These are phyloP conservation scores for Nephrotoma appendiculata DNA, from an alignment of 2,888 invertebrate species.

Conservation along the genomic window DNA sequence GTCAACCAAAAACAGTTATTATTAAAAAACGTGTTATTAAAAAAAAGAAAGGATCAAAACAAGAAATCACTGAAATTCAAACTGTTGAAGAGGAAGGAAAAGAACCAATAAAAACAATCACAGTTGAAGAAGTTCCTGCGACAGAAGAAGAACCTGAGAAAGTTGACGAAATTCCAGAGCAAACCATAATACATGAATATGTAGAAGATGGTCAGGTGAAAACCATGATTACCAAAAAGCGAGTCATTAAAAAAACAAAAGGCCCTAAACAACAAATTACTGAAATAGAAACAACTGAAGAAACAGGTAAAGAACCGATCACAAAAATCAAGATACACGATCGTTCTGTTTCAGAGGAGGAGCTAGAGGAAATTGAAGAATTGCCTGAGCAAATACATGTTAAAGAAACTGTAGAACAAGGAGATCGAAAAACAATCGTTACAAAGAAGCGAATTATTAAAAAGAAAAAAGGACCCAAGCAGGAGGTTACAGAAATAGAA, in stretches of 20 bases:
- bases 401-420: slow-evolving; percentile 11
- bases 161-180: slow-evolving; percentile 24
- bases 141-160: slow-evolving; percentile 15
- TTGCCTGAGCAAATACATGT: slow-evolving; percentile 13
- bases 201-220: slow-evolving; percentile 19
- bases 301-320: slow-evolving; percentile 26
- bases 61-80: slow-evolving; percentile 34
- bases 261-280: slow-evolving; percentile 28
- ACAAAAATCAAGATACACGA: slow-evolving; percentile 20
- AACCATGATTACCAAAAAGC: slow-evolving; percentile 19
- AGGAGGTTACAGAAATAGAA: slow-evolving; percentile 28
- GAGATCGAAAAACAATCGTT: slow-evolving; percentile 19
- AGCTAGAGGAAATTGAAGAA: slow-evolving; percentile 18
- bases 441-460: slow-evolving; percentile 23
- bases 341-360: slow-evolving; percentile 7
- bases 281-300: slow-evolving; percentile 26
- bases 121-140: slow-evolving; percentile 19
- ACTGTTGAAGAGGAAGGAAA: slow-evolving; percentile 32
- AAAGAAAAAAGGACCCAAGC: slow-evolving; percentile 25
- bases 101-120: slow-evolving; percentile 25
- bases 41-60: slow-evolving; percentile 29
- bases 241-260: slow-evolving; percentile 24
- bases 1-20: slow-evolving; percentile 22
- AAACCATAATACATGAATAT: slow-evolving; percentile 19
- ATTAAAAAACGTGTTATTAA: slow-evolving; percentile 31